Base-by-base conservation (phyloP, 2,113 vertebrate genomes). In the Steatornis caripensis region DNA sequence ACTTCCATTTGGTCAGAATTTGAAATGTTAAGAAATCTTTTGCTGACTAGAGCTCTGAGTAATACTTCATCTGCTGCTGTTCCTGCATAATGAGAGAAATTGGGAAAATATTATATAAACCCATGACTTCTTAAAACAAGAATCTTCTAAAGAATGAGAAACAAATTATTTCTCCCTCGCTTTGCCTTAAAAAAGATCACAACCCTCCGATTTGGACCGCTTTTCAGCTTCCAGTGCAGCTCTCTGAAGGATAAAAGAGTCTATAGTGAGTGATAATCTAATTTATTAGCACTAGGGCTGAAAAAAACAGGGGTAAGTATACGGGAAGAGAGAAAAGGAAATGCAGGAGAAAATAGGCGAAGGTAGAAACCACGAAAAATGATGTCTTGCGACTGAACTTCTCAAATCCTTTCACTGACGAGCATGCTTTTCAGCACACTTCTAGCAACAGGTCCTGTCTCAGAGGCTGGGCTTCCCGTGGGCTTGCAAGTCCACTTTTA, bases 261-360 rank as follows among this genome's bases (percentile, higher is more conserved):
- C 71, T 57, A 46, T 14, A 95, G 29, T 0, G 1, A 90, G 61
- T 80, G 62, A 69, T 90, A 94, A 83, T 77, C 36, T 66, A 58
- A 93, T 90, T 92, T 81, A 78, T 90, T 92, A 87, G 30, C 51
- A 75, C 39, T 5, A 34, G 16, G 41, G 19, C 10, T 86, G 68
- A 86, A 71, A 84, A 84, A 95, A 95, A 88, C 49, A 46, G 24
- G 22, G 60, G 11, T 26, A 37, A 90, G 34, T 12, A 43, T 74
- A 53, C 4, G 2, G 37, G 29, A 86, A 54, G 20, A 77, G 37
- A 71, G 23, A 79, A 79, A 83, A 22, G 16, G 15, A 61, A 74
- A 88, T 26, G 9, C 29, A 58, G n/a, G 20, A 83, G n/a, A 49
- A 81, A 53, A 91, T 6, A 77, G 3, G 11, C 45, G 68, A 86